Evolutionary conservation across 2,797 vertebrate species (phyloP).

Genomic region (Spinus pinus): DNA sequence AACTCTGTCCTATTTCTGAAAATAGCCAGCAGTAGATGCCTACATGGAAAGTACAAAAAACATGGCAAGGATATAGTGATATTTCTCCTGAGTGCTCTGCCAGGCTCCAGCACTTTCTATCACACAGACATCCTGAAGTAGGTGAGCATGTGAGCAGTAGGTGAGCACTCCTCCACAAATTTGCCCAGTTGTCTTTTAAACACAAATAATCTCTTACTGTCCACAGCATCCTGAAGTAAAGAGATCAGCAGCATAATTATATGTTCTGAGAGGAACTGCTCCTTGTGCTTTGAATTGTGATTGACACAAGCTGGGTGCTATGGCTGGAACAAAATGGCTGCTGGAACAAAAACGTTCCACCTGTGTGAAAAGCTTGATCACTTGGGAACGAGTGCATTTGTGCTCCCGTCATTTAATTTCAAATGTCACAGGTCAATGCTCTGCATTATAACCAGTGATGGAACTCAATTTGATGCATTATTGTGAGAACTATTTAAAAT

Average conservation of each 20-base stretch:
- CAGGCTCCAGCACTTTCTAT: neutral
- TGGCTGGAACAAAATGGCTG: conserved; percentile 30
- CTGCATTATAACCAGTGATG: conserved; percentile 26
- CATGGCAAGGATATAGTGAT: neutral
- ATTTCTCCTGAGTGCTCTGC: neutral
- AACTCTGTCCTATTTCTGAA: neutral
- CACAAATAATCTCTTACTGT: neutral
- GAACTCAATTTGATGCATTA: neutral
- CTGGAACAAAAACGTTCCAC: conserved; percentile 40
- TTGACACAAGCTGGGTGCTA: conserved; percentile 1
- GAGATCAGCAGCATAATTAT: neutral
- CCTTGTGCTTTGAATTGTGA: conserved; percentile 19
- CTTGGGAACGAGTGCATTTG: neutral
- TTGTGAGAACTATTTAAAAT: conserved; percentile 29
- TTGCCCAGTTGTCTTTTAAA: neutral
- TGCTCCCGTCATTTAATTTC: neutral
- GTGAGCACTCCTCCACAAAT: neutral
- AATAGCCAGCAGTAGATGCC: neutral
- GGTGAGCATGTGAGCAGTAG: neutral
- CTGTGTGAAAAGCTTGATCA: conserved; percentile 6
- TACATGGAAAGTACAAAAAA: neutral
- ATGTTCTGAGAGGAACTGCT: neutral
- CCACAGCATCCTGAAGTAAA: neutral
- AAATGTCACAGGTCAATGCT: conserved; percentile 56
- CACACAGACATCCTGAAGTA: neutral